Evolutionary conservation across 2,888 invertebrate species (phyloP), one percentile per base, ranked within the genome.

Genomic region (Drepana falcataria): DNA sequence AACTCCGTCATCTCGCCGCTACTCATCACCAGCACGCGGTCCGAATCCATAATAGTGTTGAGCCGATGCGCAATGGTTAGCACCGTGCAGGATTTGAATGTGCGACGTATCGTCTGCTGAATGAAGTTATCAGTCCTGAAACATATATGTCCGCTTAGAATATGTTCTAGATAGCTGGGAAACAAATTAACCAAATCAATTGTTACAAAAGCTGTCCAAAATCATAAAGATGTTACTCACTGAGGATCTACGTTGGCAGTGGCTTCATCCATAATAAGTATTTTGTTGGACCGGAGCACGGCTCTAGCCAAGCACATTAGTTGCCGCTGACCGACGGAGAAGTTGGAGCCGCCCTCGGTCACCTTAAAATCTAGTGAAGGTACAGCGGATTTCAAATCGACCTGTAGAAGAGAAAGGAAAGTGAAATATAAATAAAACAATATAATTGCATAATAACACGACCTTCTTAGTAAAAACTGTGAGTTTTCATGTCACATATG

Each of bases 161-260:
- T 21, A 21, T 21, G 21, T 21, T 21, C 1, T 21, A 21, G 21
- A 21, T 21, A 21, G 21, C 21, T 21, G 21, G 1, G 21, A 21
- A 21, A 21, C 21, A 37, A 37, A 37, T 3, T 37, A 4, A 37
- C 37, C 37, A 37, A 4, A 3, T 37, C 37, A 37, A 37, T 21
- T 21, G 21, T 21, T 21, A 37, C 37, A 37, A 37, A 37, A 0
- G 3, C 3, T 3, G 37, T 3, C 3, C 37, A 37, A 37, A 37
- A 37, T 5, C 37, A 37, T 37, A 37, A 47, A 40, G 49, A n/a
- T 47, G 33, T 33, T 35, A 82, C 88, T 79, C 63, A 91, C 91
- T 96, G 95, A 44, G 96, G 96, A 87, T 98, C 97, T 2, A 98
- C 97, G 77, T 97, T 98, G 2, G 98, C 97, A 0, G 98, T 98